Percentiles rank a stretch among this genome's conserved stretches.
Conservation (phyloP, 2,113 vertebrate genomes). For the Cololabis saira region DNA sequence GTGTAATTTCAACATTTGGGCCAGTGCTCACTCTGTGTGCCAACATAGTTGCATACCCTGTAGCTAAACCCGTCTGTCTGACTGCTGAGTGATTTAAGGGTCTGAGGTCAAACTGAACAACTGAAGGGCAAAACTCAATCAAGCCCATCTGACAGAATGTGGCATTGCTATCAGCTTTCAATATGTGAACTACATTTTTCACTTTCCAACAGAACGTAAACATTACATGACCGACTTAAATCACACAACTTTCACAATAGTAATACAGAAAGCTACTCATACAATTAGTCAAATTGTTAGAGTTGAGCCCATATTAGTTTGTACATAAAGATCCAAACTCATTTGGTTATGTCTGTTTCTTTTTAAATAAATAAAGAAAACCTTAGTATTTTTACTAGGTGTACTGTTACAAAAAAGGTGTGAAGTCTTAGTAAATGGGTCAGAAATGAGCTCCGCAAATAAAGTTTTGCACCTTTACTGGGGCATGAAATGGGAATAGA, state of each 20-base stretch:
- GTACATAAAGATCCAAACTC: no score
- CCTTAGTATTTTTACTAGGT: no score
- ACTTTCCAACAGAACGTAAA: constrained; percentile 26
- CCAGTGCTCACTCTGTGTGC: no score
- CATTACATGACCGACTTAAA: not conserved
- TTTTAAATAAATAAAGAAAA: not conserved
- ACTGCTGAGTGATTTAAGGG: no score
- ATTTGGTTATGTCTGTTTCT: not conserved
- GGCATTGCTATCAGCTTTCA: not conserved
- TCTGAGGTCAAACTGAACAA: no score
- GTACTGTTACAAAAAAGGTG: not conserved
- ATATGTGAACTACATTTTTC: constrained; percentile 33
- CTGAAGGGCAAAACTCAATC: not conserved
- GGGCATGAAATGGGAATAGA: constrained; percentile 16
- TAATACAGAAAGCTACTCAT: not conserved
- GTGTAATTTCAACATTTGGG: no score
- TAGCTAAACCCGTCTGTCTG: no score
- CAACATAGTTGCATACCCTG: no score
- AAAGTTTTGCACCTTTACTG: constrained; percentile 22
- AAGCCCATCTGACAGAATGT: constrained; percentile 12
- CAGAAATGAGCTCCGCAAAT: constrained; percentile 25
- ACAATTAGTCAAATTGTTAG: not conserved
- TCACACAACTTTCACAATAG: not conserved
- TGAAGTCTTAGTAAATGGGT: constrained; percentile 24
- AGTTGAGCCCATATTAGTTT: not conserved